Percentiles rank a stretch among this genome's conserved stretches.
Evolutionary conservation across 2,113 vertebrate genomes (phyloP).

Genomic region (Tauraco erythrolophus): DNA sequence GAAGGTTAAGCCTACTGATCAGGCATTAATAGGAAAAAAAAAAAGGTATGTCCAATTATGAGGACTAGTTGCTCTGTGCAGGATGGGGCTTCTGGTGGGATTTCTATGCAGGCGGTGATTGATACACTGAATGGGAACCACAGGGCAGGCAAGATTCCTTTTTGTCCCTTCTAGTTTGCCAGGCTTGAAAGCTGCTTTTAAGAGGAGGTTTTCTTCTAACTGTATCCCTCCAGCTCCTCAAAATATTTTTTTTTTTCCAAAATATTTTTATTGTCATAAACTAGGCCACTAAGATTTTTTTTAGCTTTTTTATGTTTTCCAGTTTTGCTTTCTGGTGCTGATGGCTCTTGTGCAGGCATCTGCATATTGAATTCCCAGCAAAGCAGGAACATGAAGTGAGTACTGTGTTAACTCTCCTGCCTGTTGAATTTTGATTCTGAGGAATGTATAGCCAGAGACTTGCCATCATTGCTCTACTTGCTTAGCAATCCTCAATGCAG

Average conservation of each 20-base stretch:
- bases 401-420: background rate
- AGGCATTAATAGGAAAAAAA: background rate
- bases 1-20: background rate
- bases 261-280: background rate
- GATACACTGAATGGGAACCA: background rate
- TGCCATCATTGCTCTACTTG: accelerated
- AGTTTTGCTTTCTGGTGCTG: background rate
- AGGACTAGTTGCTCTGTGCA: background rate
- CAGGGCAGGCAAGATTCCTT: background rate
- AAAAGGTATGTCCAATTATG: accelerated
- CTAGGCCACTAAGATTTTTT: background rate
- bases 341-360: background rate
- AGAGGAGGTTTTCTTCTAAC: background rate
- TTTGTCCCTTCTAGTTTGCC: background rate
- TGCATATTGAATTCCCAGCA: background rate
- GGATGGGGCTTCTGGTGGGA: background rate
- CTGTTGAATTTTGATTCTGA: background rate
- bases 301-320: background rate
- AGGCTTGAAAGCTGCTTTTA: background rate
- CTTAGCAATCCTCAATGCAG: background rate
- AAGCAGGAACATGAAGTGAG: background rate
- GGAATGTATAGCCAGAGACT: background rate
- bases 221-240: background rate
- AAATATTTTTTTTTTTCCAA: background rate
- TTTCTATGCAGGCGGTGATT: background rate